Percentiles rank a stretch among this genome's conserved stretches.
Evolutionary conservation across 2,113 vertebrate genomes (phyloP).

Genomic region (Heterochromis multidens): DNA sequence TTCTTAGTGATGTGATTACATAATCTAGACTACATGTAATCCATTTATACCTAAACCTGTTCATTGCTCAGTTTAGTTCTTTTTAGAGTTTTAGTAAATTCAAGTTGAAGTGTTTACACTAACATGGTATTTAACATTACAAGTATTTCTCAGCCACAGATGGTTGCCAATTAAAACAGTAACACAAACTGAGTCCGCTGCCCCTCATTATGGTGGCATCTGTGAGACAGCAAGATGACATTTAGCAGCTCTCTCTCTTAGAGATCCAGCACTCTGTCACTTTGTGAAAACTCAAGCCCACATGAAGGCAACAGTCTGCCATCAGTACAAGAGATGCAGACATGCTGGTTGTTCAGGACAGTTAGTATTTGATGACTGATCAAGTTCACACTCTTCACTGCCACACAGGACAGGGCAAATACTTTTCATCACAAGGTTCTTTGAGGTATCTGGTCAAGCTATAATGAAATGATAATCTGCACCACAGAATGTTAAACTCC

Average conservation of each 20-base stretch:
- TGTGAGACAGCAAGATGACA: constrained; percentile 66
- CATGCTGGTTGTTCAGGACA: constrained; percentile 32
- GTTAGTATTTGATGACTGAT: constrained; percentile 52
- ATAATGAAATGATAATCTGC: neutral
- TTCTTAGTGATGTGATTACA: neutral
- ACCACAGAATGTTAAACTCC: neutral
- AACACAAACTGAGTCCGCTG: constrained; percentile 42
- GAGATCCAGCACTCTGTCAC: constrained; percentile 59
- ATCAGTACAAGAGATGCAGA: constrained; percentile 18
- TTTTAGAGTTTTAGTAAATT: neutral
- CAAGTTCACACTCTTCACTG: constrained; percentile 28
- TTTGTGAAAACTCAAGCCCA: constrained; percentile 52
- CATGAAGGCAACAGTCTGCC: constrained; percentile 52
- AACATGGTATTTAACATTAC: neutral
- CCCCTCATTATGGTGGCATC: constrained; percentile 58
- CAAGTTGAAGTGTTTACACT: neutral
- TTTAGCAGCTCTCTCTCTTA: constrained; percentile 54
- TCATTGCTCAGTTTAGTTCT: neutral
- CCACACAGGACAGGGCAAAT: neutral
- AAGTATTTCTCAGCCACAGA: constrained; percentile 51
- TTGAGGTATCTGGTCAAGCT: neutral
- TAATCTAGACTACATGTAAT: neutral
- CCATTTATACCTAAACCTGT: neutral
- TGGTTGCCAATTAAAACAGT: constrained; percentile 47
- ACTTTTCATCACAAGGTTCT: constrained; percentile 11